Evolutionary conservation across 2,797 vertebrate species (phyloP).

Genomic region (Aeoliscus strigatus): DNA sequence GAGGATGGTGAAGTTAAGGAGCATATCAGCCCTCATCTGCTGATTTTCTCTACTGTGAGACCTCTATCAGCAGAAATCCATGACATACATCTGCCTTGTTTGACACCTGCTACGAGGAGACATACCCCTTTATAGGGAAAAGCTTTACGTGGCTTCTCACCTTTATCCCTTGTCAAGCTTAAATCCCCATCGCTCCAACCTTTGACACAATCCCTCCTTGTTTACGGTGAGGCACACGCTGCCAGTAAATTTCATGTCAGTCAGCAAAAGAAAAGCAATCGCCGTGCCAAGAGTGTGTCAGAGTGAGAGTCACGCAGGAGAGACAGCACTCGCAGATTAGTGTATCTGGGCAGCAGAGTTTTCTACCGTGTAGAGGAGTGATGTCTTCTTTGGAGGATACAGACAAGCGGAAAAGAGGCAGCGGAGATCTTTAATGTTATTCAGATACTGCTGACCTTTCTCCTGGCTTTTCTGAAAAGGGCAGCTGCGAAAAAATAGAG

Average conservation of each 20-base stretch:
- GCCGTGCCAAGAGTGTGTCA: constrained; percentile 26
- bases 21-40: not conserved
- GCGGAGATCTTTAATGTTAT: constrained; percentile 46
- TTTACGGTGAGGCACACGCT: constrained; percentile 27
- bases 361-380: too few relatives aligned
- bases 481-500: constrained; percentile 47
- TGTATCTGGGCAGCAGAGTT: too few relatives aligned
- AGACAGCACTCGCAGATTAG: constrained; percentile 7
- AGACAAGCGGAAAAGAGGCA: constrained; percentile 25
- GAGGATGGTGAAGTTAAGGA: constrained; percentile 2
- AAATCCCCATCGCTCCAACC: constrained; percentile 38
- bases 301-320: not conserved
- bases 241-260: constrained; percentile 45
- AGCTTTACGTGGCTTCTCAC: constrained; percentile 40
- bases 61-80: constrained; percentile 27
- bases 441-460: constrained; percentile 65
- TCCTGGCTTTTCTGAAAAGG: constrained; percentile 61
- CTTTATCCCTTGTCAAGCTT: constrained; percentile 38
- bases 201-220: constrained; percentile 39
- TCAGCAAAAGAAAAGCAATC: constrained; percentile 53
- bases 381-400: too few relatives aligned
- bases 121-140: constrained; percentile 31
- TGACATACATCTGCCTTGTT: constrained; percentile 35
- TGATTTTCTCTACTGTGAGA: constrained; percentile 12
- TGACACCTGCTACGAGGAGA: constrained; percentile 28